Percentiles rank a stretch among this genome's conserved stretches.
Evolutionary conservation across 2,113 vertebrate species (phyloP).

Genomic region (Neogale vison): DNA sequence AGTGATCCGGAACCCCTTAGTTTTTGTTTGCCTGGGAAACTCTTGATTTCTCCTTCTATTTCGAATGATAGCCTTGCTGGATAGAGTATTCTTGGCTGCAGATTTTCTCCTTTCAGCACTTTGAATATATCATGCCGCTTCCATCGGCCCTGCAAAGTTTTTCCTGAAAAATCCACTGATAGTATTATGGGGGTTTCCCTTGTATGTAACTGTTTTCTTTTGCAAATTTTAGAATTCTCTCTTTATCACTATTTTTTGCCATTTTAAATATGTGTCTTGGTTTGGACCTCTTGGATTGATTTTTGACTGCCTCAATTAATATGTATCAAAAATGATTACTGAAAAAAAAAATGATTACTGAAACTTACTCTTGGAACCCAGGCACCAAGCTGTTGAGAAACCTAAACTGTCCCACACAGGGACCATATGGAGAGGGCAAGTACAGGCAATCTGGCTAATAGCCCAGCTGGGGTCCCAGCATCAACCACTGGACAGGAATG

Average conservation of each 20-base stretch:
- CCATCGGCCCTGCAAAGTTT: not conserved
- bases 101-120: not conserved
- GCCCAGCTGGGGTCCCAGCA: not conserved
- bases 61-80: not conserved
- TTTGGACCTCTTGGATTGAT: not conserved
- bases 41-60: not conserved
- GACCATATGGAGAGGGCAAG: not conserved
- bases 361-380: not conserved
- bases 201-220: not conserved
- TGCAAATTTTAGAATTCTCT: not conserved
- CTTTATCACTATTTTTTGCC: not conserved
- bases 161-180: not conserved
- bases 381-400: not conserved
- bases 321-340: not conserved
- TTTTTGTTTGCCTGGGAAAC: not conserved
- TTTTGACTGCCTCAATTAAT: not conserved
- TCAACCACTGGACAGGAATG: not conserved
- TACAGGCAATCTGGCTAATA: not conserved
- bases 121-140: not conserved
- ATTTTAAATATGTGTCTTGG: not conserved
- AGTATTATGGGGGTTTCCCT: not conserved
- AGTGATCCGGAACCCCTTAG: not conserved
- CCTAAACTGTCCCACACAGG: not conserved
- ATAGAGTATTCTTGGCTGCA: not conserved
- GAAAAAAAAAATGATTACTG: not conserved